Base-by-base conservation (phyloP, 2,113 vertebrate species). In the Labeo catla region DNA sequence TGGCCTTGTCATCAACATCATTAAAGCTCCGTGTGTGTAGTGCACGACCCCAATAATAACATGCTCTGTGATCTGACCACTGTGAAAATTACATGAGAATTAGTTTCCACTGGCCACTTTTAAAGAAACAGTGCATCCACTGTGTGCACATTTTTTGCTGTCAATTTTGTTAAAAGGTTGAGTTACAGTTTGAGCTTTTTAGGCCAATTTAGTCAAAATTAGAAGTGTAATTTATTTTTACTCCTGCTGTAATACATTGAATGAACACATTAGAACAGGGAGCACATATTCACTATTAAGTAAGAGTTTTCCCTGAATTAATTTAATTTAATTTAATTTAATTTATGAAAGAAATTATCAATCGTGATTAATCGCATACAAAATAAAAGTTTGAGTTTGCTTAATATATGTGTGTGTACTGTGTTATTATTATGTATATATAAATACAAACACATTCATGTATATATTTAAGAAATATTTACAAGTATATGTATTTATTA, bases 31-130 rank as follows among this genome's bases (percentile, higher is more conserved):
- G 70, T 86, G 87, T 81, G 87, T 81, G 79, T 65, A 88, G 84
- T 74, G 88, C 81, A 85, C 12, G 39, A 81, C 87, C 88, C 78
- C 88, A 86, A 68, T 90, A 90, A 89, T 88, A 88, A 65, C 85
- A 80, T 57, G 12, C 82, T 10, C 49, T 28, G 21, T 83, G 76
- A 73, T 81, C 39, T 68, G 36, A 59, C 59, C 65, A 81, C 86
- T 49, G 12, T 12, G 12, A 76, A 73, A 88, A 87, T 86, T 74
- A 66, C 65, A 54, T 7, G 19, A 21, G 57, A 54, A 79, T 77
- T 76, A 12, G 1, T 57, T 86, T 88, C 50, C 36, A 65, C 21
- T 15, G 28, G 73, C 49, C 11, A 39, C 23, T 59, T 50, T 70
- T 68, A 13, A 77, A 65, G 74, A 54, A 45, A 76, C 43, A 50